Base-by-base conservation (phyloP, 2,888 invertebrate genomes). In the Amaurobius ferox region DNA sequence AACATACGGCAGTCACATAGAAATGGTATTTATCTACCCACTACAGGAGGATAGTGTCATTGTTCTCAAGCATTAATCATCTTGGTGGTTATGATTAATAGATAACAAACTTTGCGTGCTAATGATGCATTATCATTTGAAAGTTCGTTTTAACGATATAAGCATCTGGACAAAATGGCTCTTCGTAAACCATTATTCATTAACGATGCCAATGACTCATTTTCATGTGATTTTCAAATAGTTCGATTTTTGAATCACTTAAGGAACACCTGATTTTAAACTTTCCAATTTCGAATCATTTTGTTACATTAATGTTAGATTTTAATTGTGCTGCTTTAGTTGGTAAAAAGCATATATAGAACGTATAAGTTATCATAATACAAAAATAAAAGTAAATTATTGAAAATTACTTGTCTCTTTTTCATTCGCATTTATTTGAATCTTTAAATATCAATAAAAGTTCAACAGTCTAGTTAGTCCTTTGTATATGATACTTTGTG, bases 111-210 rank as follows among this genome's bases (percentile, higher is more conserved):
- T 55, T 23, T 23, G 13, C 23, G 5, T 23, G 23, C 19, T 55
- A 55, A 55, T 55, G 23, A 23, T 55, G 55, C 19, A 55, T 55
- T 55, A 55, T 55, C 55, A 55, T 55, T 55, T 23, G 55, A 55
- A 55, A 55, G 55, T 23, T 55, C 23, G 23, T 11, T 55, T 55
- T 23, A 55, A 55, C 23, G 55, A 55, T 55, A 23, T 19, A 55
- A 23, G 19, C 55, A 23, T 55, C 55, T 55, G 55, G 55, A 23
- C 55, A 55, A 55, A 23, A 55, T 55, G 55, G 23, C 16, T 23
- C 5, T 55, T 55, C 5, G 55, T 0, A 23, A 55, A 23, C 16
- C 55, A 55, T 55, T 23, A 23, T 3, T 55, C 55, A 55, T 23
- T 23, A 23, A 11, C 1, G 3, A 55, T 55, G 55, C 19, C 55